A percentile compares a stretch with the other conserved stretches of the same genome.
These are phyloP conservation scores for Cryptocheilus praepositus DNA, from an alignment of 2,888 invertebrate species.

Conservation along the genomic window DNA sequence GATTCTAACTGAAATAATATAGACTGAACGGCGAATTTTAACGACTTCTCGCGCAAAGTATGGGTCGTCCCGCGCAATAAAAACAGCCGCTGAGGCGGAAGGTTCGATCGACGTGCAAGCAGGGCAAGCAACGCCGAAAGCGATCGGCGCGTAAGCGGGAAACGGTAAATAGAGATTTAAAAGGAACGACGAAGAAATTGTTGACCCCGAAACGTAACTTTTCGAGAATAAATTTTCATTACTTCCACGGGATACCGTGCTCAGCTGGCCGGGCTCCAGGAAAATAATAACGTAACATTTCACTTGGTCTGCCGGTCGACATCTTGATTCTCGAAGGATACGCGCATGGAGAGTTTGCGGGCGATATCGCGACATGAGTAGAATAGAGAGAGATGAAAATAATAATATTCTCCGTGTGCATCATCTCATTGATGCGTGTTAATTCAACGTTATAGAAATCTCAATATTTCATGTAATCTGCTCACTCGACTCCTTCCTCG, in stretches of 20 bases:
- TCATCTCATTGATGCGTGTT: too few species aligned
- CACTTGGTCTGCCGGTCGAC: constrained; percentile 43
- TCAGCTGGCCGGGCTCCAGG: constrained; percentile 44
- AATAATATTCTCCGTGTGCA: too few species aligned
- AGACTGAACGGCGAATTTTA: too few species aligned
- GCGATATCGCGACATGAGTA: neutral
- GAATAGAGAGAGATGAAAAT: too few species aligned
- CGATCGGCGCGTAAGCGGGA: constrained; percentile 1
- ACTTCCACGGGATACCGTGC: constrained; percentile 37
- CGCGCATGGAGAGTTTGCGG: constrained; percentile 12
- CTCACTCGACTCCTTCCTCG: too few species aligned
- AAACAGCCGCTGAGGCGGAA: neutral
- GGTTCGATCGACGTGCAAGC: neutral
- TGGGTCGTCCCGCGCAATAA: too few species aligned
- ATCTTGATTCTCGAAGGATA: constrained; percentile 30
- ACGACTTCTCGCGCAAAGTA: too few species aligned
- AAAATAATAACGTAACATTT: constrained; percentile 60
- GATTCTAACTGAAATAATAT: too few species aligned
- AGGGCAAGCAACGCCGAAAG: neutral
- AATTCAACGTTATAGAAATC: too few species aligned
- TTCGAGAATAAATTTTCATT: constrained; percentile 50
- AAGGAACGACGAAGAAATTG: constrained; percentile 18
- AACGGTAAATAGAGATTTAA: constrained; percentile 15
- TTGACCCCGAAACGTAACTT: constrained; percentile 43
- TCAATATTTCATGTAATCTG: too few species aligned